Percentiles rank a stretch among this genome's conserved stretches.
Evolutionary conservation across 2,113 vertebrate genomes (phyloP).

Genomic region (Ptilonorhynchus violaceus): DNA sequence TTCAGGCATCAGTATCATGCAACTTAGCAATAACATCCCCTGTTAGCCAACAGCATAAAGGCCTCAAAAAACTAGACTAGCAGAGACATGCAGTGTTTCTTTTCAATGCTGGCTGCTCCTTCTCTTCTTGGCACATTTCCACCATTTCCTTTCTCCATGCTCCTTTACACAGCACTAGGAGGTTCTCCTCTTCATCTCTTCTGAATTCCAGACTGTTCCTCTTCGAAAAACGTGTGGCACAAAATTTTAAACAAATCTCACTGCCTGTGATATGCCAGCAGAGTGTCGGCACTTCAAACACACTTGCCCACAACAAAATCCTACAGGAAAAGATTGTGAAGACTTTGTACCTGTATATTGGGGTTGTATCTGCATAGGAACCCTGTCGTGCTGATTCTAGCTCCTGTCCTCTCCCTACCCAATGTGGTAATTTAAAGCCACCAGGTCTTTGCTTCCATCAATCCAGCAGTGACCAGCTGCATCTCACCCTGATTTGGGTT

Average conservation of each 20-base stretch:
- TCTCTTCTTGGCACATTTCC: background rate
- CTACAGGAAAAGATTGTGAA: background rate
- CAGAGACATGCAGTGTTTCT: background rate
- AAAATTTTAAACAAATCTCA: background rate
- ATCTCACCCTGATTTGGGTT: background rate
- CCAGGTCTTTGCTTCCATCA: background rate
- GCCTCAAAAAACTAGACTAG: background rate
- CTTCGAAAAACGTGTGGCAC: background rate
- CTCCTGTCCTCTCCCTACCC: background rate
- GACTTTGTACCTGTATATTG: background rate
- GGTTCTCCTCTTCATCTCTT: background rate
- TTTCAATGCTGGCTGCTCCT: background rate
- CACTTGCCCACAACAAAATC: background rate
- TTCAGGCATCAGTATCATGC: background rate
- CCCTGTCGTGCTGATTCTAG: background rate
- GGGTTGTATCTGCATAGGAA: background rate
- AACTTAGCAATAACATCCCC: background rate
- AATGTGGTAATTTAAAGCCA: background rate
- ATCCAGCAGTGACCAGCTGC: background rate
- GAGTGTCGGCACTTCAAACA: background rate
- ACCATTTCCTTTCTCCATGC: background rate
- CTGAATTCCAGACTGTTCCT: background rate
- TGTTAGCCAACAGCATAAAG: background rate
- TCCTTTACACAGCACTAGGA: background rate
- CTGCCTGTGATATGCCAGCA: background rate